Percentiles rank a stretch among this genome's conserved stretches.
phyloP scores from a whole-genome alignment of 2,113 vertebrate species.

The Platichthys stellatus region DNA sequence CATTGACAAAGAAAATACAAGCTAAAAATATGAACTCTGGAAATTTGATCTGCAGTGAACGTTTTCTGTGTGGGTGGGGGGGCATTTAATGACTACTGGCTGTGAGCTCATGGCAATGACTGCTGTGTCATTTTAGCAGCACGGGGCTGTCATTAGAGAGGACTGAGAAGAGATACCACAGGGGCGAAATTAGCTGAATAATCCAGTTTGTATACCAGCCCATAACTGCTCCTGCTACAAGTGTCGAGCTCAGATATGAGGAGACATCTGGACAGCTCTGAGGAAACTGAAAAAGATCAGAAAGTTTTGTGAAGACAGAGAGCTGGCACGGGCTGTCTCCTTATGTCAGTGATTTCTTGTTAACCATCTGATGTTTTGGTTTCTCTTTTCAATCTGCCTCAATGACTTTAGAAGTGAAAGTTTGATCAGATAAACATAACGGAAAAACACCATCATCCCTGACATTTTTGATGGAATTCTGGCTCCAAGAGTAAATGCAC shows the following conservation, averaged over 20 bases:
- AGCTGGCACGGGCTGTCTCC: neutral
- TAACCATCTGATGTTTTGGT: no score
- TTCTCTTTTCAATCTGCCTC: no score
- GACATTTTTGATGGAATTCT: no score
- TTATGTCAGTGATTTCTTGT: neutral
- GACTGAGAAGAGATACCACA: conserved; percentile 24
- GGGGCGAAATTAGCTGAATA: conserved; percentile 58
- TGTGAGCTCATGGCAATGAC: conserved; percentile 27
- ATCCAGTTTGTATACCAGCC: conserved; percentile 41
- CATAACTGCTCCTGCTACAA: conserved; percentile 14
- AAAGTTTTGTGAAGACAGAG: conserved; percentile 6
- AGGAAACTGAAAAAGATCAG: conserved; percentile 14
- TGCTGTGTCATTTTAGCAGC: conserved; percentile 45
- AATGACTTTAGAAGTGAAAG: no score
- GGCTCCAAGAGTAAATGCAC: no score
- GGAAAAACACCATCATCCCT: no score
- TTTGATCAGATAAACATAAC: no score
- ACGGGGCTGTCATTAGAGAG: conserved; percentile 42
- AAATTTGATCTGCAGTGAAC: neutral
- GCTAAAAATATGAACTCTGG: neutral
- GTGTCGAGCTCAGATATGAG: conserved; percentile 16
- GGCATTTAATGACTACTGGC: conserved; percentile 10
- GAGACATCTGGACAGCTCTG: conserved; percentile 16
- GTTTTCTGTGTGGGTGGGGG: neutral
- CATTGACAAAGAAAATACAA: no score